Percentiles rank a stretch among this genome's conserved stretches.
Evolutionary conservation across 2,113 vertebrate species (phyloP).

Genomic region (Amphiprion percula): DNA sequence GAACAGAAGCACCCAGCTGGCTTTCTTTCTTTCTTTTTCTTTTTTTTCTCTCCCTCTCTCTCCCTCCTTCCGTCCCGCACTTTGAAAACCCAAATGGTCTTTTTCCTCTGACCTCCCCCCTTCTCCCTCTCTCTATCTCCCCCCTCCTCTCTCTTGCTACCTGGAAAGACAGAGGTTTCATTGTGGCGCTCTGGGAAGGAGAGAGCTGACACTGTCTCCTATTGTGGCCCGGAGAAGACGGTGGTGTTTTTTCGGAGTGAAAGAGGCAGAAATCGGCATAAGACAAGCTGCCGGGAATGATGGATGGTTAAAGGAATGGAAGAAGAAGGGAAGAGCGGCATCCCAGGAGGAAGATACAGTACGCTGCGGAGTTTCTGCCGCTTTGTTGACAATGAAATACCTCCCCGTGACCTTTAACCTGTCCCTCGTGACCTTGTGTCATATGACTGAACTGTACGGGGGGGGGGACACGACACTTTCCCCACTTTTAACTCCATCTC

Average conservation of each 20-base stretch:
- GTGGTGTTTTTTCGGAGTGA: neutral
- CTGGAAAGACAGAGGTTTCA: slow-evolving; percentile 80
- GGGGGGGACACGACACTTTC: slow-evolving; percentile 6
- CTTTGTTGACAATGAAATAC: slow-evolving; percentile 70
- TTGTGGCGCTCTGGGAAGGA: slow-evolving; percentile 68
- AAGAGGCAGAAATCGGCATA: slow-evolving; percentile 41
- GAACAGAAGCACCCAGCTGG: slow-evolving; percentile 55
- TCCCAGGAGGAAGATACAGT: slow-evolving; percentile 8
- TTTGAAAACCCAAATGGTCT: slow-evolving; percentile 76
- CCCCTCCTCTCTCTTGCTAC: slow-evolving; percentile 59
- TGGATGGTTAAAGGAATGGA: slow-evolving; percentile 34
- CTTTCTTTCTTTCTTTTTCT: slow-evolving; percentile 50
- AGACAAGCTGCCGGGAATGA: slow-evolving; percentile 48
- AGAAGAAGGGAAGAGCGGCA: neutral
- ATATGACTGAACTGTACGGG: slow-evolving; percentile 70
- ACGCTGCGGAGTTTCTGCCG: slow-evolving; percentile 44
- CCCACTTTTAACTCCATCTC: neutral
- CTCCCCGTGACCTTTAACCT: slow-evolving; percentile 71
- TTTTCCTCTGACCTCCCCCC: slow-evolving; percentile 37
- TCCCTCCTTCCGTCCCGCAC: slow-evolving; percentile 13
- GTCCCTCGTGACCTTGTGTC: slow-evolving; percentile 75
- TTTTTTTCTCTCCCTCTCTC: slow-evolving; percentile 21
- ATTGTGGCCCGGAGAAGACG: slow-evolving; percentile 60
- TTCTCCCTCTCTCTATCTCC: neutral
- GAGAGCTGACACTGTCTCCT: slow-evolving; percentile 74